Percentiles rank a stretch among this genome's conserved stretches.
phyloP scores from a whole-genome alignment of 1,140 invertebrate genomes.

The Drosophila jambulina region DNA sequence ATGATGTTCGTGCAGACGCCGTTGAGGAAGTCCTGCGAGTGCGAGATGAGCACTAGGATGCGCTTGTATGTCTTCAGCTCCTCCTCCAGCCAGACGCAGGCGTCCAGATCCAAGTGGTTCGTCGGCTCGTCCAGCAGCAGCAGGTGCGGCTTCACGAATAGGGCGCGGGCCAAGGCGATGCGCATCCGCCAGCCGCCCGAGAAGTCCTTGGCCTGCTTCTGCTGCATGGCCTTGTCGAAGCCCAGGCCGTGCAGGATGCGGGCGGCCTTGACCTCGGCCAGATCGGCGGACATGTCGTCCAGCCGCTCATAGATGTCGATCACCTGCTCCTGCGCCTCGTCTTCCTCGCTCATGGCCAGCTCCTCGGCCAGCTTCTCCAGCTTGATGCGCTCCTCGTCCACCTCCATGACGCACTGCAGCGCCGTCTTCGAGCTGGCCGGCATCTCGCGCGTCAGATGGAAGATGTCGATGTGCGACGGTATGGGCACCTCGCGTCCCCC shows the following conservation, averaged over 20 bases:
- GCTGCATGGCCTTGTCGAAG: slow-evolving; percentile 97
- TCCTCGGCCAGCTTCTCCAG: slow-evolving; percentile 97
- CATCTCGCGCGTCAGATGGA: slow-evolving; percentile 98
- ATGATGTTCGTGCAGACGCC: slow-evolving; percentile 99
- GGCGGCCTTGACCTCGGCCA: slow-evolving; percentile 96
- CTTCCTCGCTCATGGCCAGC: slow-evolving; percentile 94
- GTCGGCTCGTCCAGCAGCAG: slow-evolving; percentile 98
- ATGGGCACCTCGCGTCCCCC: slow-evolving; percentile 98
- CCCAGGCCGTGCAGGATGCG: slow-evolving; percentile 98
- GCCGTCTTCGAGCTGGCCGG: slow-evolving; percentile 97
- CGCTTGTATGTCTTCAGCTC: slow-evolving; percentile 98
- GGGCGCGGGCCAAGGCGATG: slow-evolving; percentile 97
- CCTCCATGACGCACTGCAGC: slow-evolving; percentile 98
- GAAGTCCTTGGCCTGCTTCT: slow-evolving; percentile 96
- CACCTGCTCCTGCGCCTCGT: slow-evolving; percentile 97
- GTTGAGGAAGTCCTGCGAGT: slow-evolving; percentile 99
- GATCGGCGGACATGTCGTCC: slow-evolving; percentile 98
- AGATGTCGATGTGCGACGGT: slow-evolving; percentile 99
- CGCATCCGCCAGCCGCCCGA: slow-evolving; percentile 99
- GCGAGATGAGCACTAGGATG: slow-evolving; percentile 99
- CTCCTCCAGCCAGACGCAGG: slow-evolving; percentile 99
- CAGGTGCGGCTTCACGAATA: slow-evolving; percentile 97
- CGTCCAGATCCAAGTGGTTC: slow-evolving; percentile 99
- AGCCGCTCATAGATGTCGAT: slow-evolving; percentile 99
- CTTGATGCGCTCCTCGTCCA: slow-evolving; percentile 96